Base-by-base conservation (phyloP, 2,797 vertebrate species). In the Schizopygopsis pylzovi region DNA sequence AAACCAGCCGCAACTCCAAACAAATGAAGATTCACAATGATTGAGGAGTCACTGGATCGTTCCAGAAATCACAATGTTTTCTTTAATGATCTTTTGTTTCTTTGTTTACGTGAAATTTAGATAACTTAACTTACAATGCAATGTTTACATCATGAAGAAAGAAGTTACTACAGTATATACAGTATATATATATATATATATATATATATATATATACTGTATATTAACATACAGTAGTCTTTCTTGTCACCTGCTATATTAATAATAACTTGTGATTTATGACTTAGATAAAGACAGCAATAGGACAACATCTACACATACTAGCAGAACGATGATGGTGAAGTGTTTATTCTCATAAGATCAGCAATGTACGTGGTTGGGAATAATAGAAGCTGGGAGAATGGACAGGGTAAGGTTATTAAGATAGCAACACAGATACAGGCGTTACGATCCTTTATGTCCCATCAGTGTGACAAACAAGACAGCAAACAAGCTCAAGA, bases 391-490 rank as follows among this genome's bases (percentile, higher is more conserved):
- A 45, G 77, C 52, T 83, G 86, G 68, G 91, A 86, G 90, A 91
- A 92, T 84, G 87, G 85, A 89, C 89, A 89, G 87, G 61, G 85
- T 90, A 88, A 88, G 88, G 90, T 92, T 93, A 92, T 92, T 92
- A 92, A 92, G 91, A 92, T 91, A 81, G 87, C 70, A 89, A 88
- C 72, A 45, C 83, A 79, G 90, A 93, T 92, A 92, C 16, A 71
- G 79, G 75, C 1, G 63, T 75, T 88, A 82, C 81, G 79, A 91
- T 90, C 84, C 82, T 89, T 90, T 89, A 87, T 90, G 82, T 84
- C 81, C 71, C 79, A 76, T 81, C 84, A 49, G 70, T 79, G 71
- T 90, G 87, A 89, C 82, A 86, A 90, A 90, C 84, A 86, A 65
- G 71, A 41, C 33, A 63, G 75, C 63, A 41, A 86, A 86, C 78